Evolutionary conservation across 2,888 invertebrate species (phyloP).

Genomic region (Anodontia alba): DNA sequence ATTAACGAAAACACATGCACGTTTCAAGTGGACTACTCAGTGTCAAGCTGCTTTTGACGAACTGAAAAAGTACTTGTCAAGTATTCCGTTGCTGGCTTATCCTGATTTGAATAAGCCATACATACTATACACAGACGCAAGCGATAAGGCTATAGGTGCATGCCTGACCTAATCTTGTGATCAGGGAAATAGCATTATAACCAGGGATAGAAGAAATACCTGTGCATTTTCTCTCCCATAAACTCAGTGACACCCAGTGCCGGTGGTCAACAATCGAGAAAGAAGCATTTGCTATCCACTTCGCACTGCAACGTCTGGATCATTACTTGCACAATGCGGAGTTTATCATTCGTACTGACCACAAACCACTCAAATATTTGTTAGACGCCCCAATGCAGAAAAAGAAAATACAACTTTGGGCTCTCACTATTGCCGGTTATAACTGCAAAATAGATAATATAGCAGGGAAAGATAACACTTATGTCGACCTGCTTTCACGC

Average conservation of each 20-base stretch:
- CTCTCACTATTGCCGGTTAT: constrained; percentile 38
- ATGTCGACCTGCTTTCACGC: not conserved
- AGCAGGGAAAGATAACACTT: constrained; percentile 20
- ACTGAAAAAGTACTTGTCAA: not conserved
- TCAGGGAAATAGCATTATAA: too few relatives aligned
- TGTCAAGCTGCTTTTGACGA: not conserved
- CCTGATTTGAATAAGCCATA: too few relatives aligned
- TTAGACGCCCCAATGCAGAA: constrained; percentile 45
- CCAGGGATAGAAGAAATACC: constrained; percentile 10
- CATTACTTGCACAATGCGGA: too few relatives aligned
- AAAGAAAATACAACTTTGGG: constrained; percentile 48
- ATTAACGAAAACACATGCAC: constrained; percentile 19
- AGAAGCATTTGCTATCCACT: constrained; percentile 19
- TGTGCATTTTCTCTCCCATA: constrained; percentile 10
- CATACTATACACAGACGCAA: too few relatives aligned
- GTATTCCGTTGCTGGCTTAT: too few relatives aligned
- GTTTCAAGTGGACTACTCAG: not conserved
- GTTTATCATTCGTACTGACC: too few relatives aligned
- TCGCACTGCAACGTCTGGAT: constrained; percentile 24
- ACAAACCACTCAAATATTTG: constrained; percentile 40
- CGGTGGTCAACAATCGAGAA: constrained; percentile 11
- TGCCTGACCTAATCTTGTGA: not conserved
- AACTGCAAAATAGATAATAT: constrained; percentile 45
- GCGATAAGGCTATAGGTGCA: too few relatives aligned
- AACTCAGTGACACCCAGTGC: not conserved